Evolutionary conservation across 2,888 invertebrate genomes (phyloP), one percentile per base, ranked within the genome.

Genomic region (Serripes groenlandicus): DNA sequence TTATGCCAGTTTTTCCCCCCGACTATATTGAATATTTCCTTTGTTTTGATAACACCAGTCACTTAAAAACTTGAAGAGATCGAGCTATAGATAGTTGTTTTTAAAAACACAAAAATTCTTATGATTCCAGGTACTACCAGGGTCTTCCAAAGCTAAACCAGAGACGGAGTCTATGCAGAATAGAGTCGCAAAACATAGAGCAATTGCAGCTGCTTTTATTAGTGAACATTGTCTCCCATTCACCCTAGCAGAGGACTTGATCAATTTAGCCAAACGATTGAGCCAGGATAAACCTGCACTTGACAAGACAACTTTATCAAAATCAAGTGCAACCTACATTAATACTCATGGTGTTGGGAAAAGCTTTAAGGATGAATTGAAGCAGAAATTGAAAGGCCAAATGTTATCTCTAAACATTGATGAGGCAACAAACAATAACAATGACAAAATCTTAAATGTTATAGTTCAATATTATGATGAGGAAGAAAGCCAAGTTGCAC

Each of bases 351-450:
- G 78, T 1, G 26, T 78, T 5, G 78, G 58, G 4, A 74, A 60
- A 26, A 0, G 35, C 3, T 35, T 70, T 23, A 80, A 75, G n/a
- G 75, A 75, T 18, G 75, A 75, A 21, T n/a, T 75, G 11, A 71
- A 64, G 42, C 15, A 5, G 28, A 64, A 70, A 64, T 15, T 75
- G 1, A 54, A 28, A 30, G 66, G 34, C 21, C n/a, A 62, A 49
- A 42, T 80, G 35, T 9, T 80, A 15, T 80, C 79, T 18, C 23
- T 75, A 23, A 80, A 80, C 32, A 1, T 80, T 15, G 75, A 80
- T 42, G 68, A 75, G 34, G 80, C 80, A n/a, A 80, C 80, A 42
- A 80, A 80, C 68, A 75, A 75, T 3, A 80, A 80, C 42, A 80
- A 75, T 34, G 75, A 80, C 68, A 80, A 80, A 66, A 28, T 80